These are phyloP conservation scores for Zygothrica quintamaculata DNA, from an alignment of 2,888 invertebrate species.

Conservation along the genomic window DNA sequence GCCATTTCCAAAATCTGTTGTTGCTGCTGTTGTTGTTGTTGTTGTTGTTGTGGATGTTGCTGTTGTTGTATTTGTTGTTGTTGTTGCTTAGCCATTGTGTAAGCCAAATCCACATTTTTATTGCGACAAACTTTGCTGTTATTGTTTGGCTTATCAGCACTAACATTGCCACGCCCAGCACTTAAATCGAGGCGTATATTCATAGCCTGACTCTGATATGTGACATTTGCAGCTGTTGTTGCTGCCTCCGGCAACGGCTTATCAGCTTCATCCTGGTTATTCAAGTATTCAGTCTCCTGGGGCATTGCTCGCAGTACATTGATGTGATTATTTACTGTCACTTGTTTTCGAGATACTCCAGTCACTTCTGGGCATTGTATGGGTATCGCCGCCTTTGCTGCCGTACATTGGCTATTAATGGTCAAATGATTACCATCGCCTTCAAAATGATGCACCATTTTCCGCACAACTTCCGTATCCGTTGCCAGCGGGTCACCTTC, in stretches of 20 bases:
- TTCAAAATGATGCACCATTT: conserved; percentile 84
- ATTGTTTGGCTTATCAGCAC: conserved; percentile 78
- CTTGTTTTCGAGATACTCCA: conserved; percentile 54
- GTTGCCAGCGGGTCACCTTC: conserved; percentile 45
- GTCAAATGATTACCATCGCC: conserved; percentile 73
- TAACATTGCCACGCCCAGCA: conserved; percentile 51
- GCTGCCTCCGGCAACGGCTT: conserved; percentile 24
- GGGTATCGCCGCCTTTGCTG: conserved; percentile 53
- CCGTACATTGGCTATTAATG: conserved; percentile 84
- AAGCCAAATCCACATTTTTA: conserved; percentile 85
- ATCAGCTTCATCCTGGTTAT: conserved; percentile 32
- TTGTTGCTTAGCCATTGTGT: conserved; percentile 77
- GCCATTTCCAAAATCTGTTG: conserved; percentile 29
- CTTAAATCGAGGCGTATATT: conserved; percentile 76
- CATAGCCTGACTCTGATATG: conserved; percentile 80
- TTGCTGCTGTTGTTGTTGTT: conserved; percentile 10
- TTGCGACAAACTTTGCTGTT: conserved; percentile 82
- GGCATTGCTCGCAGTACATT: conserved; percentile 62
- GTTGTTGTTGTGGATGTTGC: not conserved
- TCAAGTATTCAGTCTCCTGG: conserved; percentile 40
- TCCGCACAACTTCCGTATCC: conserved; percentile 83
- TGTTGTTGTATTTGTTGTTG: conserved; percentile 4
- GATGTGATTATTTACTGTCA: conserved; percentile 85
- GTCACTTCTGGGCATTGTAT: conserved; percentile 1
- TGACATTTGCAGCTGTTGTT: conserved; percentile 14